Evolutionary conservation across 1,140 invertebrate species (phyloP).

Genomic region (Trachelipus rathkii): DNA sequence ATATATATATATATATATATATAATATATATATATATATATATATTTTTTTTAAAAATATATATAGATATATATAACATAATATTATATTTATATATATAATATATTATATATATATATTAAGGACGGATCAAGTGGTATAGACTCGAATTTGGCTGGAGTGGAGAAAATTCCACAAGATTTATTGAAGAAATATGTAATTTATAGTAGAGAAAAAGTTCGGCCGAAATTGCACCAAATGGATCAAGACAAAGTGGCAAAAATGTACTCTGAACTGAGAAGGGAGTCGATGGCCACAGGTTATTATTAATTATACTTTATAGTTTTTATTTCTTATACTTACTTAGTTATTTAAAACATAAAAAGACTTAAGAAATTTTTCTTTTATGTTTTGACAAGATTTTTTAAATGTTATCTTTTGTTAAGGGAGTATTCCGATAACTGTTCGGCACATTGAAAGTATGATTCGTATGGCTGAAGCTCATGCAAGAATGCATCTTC

Average conservation of each 20-base stretch:
- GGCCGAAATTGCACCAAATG: slow-evolving; percentile 85
- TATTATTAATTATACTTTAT: too few species aligned
- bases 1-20: too few species aligned
- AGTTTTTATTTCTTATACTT: too few species aligned
- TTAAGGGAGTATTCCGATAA: slow-evolving; percentile 89
- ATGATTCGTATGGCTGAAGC: slow-evolving; percentile 97
- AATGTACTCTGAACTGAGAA: slow-evolving; percentile 89
- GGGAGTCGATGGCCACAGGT: slow-evolving; percentile 76
- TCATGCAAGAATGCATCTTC: slow-evolving; percentile 90
- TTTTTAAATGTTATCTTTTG: too few species aligned
- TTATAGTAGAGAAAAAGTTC: slow-evolving; percentile 88
- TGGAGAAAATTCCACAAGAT: slow-evolving; percentile 82
- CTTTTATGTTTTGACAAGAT: slow-evolving; percentile 32
- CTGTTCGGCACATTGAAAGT: slow-evolving; percentile 96
- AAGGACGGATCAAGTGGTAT: not conserved
- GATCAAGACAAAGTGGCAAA: slow-evolving; percentile 97
- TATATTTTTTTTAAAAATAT: too few species aligned
- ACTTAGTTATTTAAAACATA: too few species aligned
- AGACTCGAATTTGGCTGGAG: slow-evolving; percentile 48
- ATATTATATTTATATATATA: too few species aligned
- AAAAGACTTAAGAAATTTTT: too few species aligned
- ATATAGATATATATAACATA: too few species aligned
- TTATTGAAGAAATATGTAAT: slow-evolving; percentile 95
- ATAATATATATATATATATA: too few species aligned
- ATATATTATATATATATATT: too few species aligned